Conservation (phyloP, 2,113 vertebrate genomes). For the Nothocercus nigrocapillus region DNA sequence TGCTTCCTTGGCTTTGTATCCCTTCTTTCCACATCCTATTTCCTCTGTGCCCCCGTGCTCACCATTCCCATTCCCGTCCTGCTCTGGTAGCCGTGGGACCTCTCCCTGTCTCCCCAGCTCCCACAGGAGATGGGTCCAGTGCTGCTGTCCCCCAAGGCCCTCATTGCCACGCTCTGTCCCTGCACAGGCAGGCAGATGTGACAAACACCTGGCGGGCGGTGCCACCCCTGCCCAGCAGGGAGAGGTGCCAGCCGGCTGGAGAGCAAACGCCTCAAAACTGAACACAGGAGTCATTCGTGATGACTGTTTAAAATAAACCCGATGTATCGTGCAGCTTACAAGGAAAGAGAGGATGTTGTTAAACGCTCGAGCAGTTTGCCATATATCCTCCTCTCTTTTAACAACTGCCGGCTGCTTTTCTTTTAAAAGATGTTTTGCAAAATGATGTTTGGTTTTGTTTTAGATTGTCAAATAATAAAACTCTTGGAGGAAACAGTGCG, state of each 20-base stretch:
- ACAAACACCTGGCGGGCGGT: rapidly evolving
- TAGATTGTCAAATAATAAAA: conserved; percentile 2
- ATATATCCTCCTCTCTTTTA: neutral
- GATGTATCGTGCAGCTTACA: neutral
- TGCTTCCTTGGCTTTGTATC: conserved; percentile 11
- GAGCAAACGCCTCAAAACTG: neutral
- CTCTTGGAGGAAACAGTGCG: neutral
- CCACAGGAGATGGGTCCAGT: neutral
- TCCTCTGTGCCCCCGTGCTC: neutral
- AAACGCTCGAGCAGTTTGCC: neutral
- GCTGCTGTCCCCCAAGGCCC: neutral
- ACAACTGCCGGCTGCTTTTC: neutral
- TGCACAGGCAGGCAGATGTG: neutral
- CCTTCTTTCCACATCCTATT: neutral
- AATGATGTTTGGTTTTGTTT: neutral
- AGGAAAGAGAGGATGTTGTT: neutral
- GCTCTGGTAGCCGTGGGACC: rapidly evolving
- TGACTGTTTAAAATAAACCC: neutral
- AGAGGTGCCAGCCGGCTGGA: neutral
- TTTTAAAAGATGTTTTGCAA: neutral
- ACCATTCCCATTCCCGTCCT: neutral
- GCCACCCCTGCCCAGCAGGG: neutral
- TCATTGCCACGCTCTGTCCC: neutral
- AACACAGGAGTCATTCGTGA: neutral
- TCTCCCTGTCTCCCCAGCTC: neutral